phyloP scores from a whole-genome alignment of 2,113 vertebrate species.

The Perognathus longimembris region DNA sequence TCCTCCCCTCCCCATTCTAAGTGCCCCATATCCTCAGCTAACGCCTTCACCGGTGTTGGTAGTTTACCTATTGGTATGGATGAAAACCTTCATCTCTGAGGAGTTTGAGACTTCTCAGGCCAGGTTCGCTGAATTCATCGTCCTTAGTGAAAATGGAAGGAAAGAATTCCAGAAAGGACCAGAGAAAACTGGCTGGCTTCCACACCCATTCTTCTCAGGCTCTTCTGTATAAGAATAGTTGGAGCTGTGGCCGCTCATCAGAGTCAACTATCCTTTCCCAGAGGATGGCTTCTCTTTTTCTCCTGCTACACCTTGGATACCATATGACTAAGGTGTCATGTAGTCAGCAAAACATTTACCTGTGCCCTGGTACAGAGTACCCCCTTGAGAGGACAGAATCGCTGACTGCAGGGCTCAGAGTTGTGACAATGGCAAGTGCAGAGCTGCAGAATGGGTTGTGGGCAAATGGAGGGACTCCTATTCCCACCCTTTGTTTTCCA shows the following conservation, averaged over 20 bases:
- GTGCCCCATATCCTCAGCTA: not conserved
- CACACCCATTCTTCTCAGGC: not conserved
- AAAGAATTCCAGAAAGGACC: not conserved
- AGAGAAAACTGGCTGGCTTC: not conserved
- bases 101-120: not conserved
- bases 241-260: not conserved
- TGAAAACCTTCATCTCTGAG: not conserved
- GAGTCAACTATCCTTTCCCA: not conserved
- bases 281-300: not conserved
- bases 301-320: not conserved
- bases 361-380: not conserved
- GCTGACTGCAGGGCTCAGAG: not conserved
- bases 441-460: not conserved
- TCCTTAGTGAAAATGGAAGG: not conserved
- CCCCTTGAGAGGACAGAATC: not conserved
- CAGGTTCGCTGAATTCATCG: not conserved
- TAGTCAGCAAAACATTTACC: not conserved
- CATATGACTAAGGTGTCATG: not conserved
- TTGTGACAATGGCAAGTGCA: not conserved
- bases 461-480: not conserved
- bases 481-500: not conserved
- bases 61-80: not conserved
- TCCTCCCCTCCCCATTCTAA: not conserved
- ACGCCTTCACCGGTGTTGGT: not conserved
- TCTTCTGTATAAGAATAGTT: not conserved